phyloP scores from a whole-genome alignment of 2,888 invertebrate species.

The Megaustenia siamemsis region DNA sequence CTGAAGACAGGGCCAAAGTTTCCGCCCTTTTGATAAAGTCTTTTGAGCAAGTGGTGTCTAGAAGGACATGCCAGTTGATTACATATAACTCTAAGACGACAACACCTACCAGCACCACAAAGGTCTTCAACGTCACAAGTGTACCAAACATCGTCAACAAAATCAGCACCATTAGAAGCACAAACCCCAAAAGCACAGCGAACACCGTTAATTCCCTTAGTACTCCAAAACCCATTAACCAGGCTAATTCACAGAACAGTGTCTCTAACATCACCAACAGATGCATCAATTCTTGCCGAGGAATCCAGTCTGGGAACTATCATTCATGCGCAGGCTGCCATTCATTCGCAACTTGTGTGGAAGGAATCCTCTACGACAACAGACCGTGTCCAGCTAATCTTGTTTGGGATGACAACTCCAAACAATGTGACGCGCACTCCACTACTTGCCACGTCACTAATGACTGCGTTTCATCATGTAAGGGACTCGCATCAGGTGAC shows the following conservation, averaged over 20 bases:
- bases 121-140: background rate
- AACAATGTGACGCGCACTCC: constrained; percentile 52
- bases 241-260: too few species aligned
- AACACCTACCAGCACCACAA: background rate
- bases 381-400: constrained; percentile 53
- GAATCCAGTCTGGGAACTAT: constrained; percentile 55
- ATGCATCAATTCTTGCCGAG: constrained; percentile 54
- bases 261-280: background rate
- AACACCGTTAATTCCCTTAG: background rate
- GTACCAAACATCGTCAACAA: background rate
- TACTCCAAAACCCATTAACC: background rate
- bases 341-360: constrained; percentile 53
- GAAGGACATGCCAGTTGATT: background rate
- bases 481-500: constrained; percentile 52
- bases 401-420: constrained; percentile 57
- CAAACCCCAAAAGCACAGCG: background rate
- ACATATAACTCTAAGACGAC: background rate
- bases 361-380: constrained; percentile 52
- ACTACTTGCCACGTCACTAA: constrained; percentile 46
- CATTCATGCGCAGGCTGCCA: constrained; percentile 57
- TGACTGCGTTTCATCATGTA: constrained; percentile 55
- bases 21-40: constrained; percentile 5
- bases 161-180: background rate
- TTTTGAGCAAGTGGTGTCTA: constrained; percentile 2
- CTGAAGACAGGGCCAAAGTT: background rate